phyloP scores from a whole-genome alignment of 2,797 vertebrate species.

The Mastacembelus armatus region DNA sequence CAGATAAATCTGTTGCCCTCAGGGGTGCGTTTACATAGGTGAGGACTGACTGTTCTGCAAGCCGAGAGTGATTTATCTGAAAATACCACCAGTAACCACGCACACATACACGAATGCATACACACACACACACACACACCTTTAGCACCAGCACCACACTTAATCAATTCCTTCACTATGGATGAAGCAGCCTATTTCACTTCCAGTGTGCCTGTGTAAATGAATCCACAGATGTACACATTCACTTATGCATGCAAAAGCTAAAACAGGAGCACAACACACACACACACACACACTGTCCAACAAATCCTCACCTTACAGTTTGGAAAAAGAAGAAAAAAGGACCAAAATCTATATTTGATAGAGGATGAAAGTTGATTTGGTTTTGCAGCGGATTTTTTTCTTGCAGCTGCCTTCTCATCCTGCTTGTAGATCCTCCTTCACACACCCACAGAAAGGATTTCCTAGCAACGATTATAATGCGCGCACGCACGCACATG shows the following conservation, averaged over 20 bases:
- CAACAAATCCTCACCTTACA: slow-evolving; percentile 14
- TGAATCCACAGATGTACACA: slow-evolving; percentile 27
- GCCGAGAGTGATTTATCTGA: slow-evolving; percentile 83
- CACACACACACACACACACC: slow-evolving; percentile 27
- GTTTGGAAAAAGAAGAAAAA: background rate
- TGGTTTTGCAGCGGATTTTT: slow-evolving; percentile 26
- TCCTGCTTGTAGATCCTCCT: slow-evolving; percentile 74
- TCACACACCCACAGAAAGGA: slow-evolving; percentile 76
- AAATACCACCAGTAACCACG: slow-evolving; percentile 73
- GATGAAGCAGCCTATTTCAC: slow-evolving; percentile 51
- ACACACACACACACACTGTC: background rate
- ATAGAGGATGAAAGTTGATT: slow-evolving; percentile 47
- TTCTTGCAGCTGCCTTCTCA: slow-evolving; percentile 57
- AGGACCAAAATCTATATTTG: slow-evolving; percentile 24
- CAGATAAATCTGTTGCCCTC: slow-evolving; percentile 87
- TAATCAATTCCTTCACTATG: slow-evolving; percentile 62
- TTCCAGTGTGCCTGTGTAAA: slow-evolving; percentile 12
- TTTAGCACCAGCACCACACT: slow-evolving; percentile 14
- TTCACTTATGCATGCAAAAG: slow-evolving; percentile 1
- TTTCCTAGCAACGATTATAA: slow-evolving; percentile 82
- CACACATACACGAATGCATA: slow-evolving; percentile 38
- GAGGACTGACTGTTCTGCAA: slow-evolving; percentile 83
- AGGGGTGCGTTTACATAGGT: slow-evolving; percentile 86
- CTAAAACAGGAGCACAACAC: slow-evolving; percentile 1
- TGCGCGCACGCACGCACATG: slow-evolving; percentile 20